Evolutionary conservation across 2,113 vertebrate genomes (phyloP), one percentile per base, ranked within the genome.

Genomic region (Pelusios castaneus): DNA sequence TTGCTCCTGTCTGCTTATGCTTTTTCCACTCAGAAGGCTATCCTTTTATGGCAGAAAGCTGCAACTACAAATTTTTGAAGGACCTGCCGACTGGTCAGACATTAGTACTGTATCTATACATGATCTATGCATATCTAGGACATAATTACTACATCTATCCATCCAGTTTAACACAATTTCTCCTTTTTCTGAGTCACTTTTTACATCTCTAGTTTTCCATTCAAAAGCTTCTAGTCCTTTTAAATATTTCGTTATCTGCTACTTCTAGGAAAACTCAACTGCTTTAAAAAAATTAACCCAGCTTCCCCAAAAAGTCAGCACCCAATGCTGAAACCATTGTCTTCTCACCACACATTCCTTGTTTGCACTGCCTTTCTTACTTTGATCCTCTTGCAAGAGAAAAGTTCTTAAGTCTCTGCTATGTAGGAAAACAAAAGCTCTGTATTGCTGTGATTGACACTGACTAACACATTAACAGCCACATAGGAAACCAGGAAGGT

Each of bases 391-490:
- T 55, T 27, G 31, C 80, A 55, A 51, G 10, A 82, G 38, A 41
- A 87, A 45, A 51, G 27, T 1, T 0, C 10, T 24, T 43, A 76
- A 76, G 13, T 27, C 25, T 52, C 41, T 89, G 75, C 38, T 17
- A 34, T 24, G 24, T 6, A 5, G 58, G 60, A 83, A 52, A 55
- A 67, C n/a, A 70, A 38, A 70, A 70, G 54, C 17, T 31, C 49
- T 83, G 5, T 47, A 31, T 31, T 80, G n/a, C 12, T 79, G 60
- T 5, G 54, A 41, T 22, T 6, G 16, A 43, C 47, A 88, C 6
- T 58, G 55, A n/a, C 47, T 2, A 0, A 24, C 10, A 19, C 17
- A 0, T 10, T n/a, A 85, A 80, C 78, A 91, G 58, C 25, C 6
- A 8, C 0, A 0, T 10, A 81, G 47, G 41, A 84, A 73, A 47